Percentiles rank a stretch among this genome's conserved stretches.
phyloP scores from a whole-genome alignment of 1,140 invertebrate genomes.

The Panonychus citri region DNA sequence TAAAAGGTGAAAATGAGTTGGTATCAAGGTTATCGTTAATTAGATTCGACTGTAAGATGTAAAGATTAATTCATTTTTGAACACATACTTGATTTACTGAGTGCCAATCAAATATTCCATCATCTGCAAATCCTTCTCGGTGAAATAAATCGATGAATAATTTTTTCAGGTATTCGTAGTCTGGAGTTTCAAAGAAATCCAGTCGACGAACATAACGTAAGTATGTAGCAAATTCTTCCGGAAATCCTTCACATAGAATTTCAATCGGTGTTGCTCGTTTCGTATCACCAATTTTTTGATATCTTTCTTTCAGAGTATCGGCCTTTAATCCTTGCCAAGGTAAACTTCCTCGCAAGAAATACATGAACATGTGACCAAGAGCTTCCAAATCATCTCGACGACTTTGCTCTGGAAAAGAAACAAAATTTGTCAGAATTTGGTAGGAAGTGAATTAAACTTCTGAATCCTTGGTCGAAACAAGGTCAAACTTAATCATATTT shows the following conservation, averaged over 20 bases:
- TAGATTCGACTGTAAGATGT: no score
- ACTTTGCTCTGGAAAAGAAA: conserved; percentile 89
- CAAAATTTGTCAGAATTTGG: no score
- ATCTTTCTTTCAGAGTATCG: conserved; percentile 94
- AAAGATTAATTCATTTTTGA: no score
- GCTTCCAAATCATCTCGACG: conserved; percentile 96
- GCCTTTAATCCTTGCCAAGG: conserved; percentile 99
- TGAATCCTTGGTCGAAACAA: no score
- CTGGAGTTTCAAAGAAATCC: conserved; percentile 98
- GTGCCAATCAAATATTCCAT: conserved; percentile 81
- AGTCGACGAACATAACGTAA: conserved; percentile 76
- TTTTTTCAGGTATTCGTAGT: conserved; percentile 91
- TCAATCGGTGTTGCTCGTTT: conserved; percentile 94
- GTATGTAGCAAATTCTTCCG: conserved; percentile 70
- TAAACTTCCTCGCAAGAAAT: conserved; percentile 90
- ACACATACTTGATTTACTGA: conserved; percentile 18
- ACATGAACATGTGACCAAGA: conserved; percentile 99
- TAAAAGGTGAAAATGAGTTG: no score
- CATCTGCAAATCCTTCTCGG: conserved; percentile 68
- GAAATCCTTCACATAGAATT: conserved; percentile 87
- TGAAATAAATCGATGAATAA: conserved; percentile 87
- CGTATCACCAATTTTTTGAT: conserved; percentile 99
- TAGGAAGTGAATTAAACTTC: no score
- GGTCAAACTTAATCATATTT: no score
- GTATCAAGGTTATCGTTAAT: no score